phyloP scores from a whole-genome alignment of 2,888 invertebrate species.

The Macroteleia sp. region DNA sequence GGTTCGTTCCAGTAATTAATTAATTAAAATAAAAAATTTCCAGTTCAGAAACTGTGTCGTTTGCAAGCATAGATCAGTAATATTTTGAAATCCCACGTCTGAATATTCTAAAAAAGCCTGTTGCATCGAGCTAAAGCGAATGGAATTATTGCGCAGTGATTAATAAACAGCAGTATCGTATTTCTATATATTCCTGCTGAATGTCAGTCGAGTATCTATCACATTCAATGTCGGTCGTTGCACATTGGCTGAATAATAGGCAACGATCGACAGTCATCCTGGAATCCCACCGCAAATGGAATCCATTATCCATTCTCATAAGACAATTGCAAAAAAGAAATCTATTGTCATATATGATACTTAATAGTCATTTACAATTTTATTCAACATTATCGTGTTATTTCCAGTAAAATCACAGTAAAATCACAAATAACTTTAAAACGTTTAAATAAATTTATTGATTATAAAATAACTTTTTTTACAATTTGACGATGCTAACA shows the following conservation, averaged over 20 bases:
- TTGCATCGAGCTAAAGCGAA: constrained; percentile 46
- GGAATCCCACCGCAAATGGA: constrained; percentile 28
- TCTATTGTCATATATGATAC: background rate
- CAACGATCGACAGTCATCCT: constrained; percentile 45
- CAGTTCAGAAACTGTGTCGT: constrained; percentile 11
- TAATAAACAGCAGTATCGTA: constrained; percentile 47
- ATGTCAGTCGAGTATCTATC: constrained; percentile 52
- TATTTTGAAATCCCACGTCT: constrained; percentile 45
- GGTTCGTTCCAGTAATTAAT: too few relatives aligned
- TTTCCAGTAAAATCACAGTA: too few relatives aligned
- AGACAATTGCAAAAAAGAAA: constrained; percentile 20
- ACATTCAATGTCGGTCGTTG: constrained; percentile 55
- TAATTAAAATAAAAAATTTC: too few relatives aligned
- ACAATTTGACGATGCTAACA: too few relatives aligned
- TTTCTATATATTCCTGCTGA: constrained; percentile 49
- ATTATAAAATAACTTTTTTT: too few relatives aligned
- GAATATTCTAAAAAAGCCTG: constrained; percentile 38
- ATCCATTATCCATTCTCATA: constrained; percentile 15
- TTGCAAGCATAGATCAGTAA: constrained; percentile 26
- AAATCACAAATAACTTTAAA: too few relatives aligned
- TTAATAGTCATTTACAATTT: background rate
- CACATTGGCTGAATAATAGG: constrained; percentile 49
- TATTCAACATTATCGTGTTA: too few relatives aligned
- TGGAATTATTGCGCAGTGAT: constrained; percentile 53
- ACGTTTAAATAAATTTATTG: too few relatives aligned